These are phyloP conservation scores for Carlito syrichta DNA, from an alignment of 2,113 vertebrate genomes.

Conservation along the genomic window DNA sequence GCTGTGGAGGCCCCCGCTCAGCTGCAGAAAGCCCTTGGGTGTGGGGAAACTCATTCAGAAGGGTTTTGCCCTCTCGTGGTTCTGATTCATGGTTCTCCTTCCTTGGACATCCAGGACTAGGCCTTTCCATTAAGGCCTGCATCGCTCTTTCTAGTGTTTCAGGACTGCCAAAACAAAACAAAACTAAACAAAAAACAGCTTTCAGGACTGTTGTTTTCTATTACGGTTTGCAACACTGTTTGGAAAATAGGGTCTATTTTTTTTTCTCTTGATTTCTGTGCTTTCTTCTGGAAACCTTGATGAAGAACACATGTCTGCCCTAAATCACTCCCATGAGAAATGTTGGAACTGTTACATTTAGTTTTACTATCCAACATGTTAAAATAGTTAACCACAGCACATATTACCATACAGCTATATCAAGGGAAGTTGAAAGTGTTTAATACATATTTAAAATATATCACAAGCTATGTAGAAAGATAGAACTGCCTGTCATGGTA, in stretches of 20 bases:
- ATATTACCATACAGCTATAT: slow-evolving; percentile 77
- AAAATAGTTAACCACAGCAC: slow-evolving; percentile 71
- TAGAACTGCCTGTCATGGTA: slow-evolving; percentile 3
- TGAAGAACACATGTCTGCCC: slow-evolving; percentile 81
- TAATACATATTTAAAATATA: slow-evolving; percentile 56
- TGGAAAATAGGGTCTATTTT: slow-evolving; percentile 65
- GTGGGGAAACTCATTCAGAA: background rate
- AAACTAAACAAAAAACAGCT: slow-evolving; percentile 31
- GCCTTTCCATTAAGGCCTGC: background rate
- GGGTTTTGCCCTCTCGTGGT: background rate
- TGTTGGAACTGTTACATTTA: slow-evolving; percentile 78
- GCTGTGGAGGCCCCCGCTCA: background rate
- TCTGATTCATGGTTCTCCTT: background rate
- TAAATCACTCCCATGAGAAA: slow-evolving; percentile 81
- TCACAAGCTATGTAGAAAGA: slow-evolving; percentile 49
- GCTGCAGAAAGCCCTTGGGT: background rate
- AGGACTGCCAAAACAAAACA: slow-evolving; percentile 58
- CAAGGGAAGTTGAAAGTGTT: slow-evolving; percentile 69
- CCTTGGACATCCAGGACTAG: background rate
- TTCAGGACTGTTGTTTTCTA: slow-evolving; percentile 67
- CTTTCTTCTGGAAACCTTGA: slow-evolving; percentile 79
- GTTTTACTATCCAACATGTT: slow-evolving; percentile 78
- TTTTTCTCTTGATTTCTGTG: slow-evolving; percentile 73
- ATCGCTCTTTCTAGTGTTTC: slow-evolving; percentile 25
- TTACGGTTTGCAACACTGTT: slow-evolving; percentile 57